These are phyloP conservation scores for Fulica atra DNA, from an alignment of 2,113 vertebrate genomes.

Conservation along the genomic window DNA sequence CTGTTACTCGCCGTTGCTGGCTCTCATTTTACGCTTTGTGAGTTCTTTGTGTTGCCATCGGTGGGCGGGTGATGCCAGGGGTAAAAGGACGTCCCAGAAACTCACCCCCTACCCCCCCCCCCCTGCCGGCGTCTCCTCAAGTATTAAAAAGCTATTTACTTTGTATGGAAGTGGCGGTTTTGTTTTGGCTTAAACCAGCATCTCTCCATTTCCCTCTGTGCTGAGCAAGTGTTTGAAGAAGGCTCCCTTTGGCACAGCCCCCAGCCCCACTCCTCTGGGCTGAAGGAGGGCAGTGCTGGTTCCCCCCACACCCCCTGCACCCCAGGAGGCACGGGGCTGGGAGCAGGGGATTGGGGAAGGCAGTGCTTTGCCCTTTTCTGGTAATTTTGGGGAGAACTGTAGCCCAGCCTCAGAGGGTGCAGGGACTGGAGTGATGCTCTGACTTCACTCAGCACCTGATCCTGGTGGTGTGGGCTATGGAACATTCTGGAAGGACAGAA, in stretches of 20 bases:
- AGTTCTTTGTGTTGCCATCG: not conserved
- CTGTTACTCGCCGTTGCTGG: not conserved
- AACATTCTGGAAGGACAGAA: not conserved
- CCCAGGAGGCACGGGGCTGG: fast-evolving
- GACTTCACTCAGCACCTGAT: not conserved
- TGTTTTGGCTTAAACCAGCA: not conserved
- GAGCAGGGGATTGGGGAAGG: not conserved
- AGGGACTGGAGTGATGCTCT: not conserved
- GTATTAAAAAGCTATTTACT: not conserved
- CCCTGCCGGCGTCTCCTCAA: not conserved
- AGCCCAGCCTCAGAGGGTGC: fast-evolving
- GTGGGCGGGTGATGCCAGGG: not conserved
- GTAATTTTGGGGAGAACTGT: not conserved
- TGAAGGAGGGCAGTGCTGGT: not conserved
- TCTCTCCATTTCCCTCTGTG: not conserved
- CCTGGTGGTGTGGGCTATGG: no score
- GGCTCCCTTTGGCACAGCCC: not conserved
- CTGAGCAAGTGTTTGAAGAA: not conserved
- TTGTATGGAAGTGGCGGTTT: not conserved
- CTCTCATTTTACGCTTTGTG: not conserved
- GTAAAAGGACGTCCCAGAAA: not conserved
- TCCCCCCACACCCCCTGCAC: not conserved
- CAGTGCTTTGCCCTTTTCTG: not conserved
- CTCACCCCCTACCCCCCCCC: not conserved
- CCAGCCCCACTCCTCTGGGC: not conserved